phyloP scores from a whole-genome alignment of 2,797 vertebrate genomes.

The Falco biarmicus region DNA sequence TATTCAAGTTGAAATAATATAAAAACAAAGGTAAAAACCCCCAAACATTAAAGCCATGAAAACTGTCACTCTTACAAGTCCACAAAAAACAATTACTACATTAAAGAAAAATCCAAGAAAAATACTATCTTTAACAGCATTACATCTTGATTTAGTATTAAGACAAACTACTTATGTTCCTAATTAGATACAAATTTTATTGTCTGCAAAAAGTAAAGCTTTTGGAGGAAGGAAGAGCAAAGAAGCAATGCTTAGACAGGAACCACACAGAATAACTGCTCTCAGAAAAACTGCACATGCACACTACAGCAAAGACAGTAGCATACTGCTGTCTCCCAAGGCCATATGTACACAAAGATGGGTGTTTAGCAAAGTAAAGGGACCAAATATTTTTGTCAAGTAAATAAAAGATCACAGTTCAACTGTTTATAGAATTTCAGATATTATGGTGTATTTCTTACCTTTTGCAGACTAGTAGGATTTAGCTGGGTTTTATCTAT shows the following conservation, averaged over 20 bases:
- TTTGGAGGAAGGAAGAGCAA: neutral
- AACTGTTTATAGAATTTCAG: neutral
- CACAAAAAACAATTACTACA: neutral
- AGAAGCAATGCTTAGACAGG: neutral
- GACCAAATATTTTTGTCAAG: neutral
- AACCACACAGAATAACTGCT: neutral
- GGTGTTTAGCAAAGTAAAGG: neutral
- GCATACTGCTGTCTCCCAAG: neutral
- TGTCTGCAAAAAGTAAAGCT: neutral
- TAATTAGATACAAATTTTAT: neutral
- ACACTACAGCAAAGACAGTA: neutral
- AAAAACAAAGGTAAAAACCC: neutral
- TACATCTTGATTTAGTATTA: neutral
- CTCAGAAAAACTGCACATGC: neutral
- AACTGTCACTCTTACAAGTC: neutral
- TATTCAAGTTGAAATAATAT: neutral
- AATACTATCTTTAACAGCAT: neutral
- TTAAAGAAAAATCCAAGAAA: neutral
- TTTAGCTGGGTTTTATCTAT: slow-evolving; percentile 95
- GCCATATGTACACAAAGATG: neutral
- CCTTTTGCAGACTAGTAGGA: slow-evolving; percentile 93
- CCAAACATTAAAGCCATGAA: neutral
- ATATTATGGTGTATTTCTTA: slow-evolving; percentile 61
- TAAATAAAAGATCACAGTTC: neutral
- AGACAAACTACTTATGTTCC: neutral